phyloP scores from a whole-genome alignment of 92 coral and sea anemone genomes.

The Montipora capitata region DNA sequence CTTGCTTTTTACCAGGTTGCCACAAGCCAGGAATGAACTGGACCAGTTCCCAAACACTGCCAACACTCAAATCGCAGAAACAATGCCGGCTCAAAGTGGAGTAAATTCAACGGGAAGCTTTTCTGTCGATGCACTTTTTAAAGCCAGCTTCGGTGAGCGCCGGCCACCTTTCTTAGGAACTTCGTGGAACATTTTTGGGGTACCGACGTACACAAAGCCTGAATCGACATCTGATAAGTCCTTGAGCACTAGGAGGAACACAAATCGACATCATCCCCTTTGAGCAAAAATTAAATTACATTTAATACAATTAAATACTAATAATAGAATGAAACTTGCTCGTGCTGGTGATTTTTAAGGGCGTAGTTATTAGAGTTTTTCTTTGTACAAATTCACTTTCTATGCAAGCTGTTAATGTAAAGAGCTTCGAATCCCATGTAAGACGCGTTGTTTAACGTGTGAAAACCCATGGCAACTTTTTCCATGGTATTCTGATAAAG shows the following conservation, averaged over 20 bases:
- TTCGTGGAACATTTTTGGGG: slow-evolving; percentile 96
- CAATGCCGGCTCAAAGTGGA: slow-evolving; percentile 28
- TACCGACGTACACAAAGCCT: slow-evolving; percentile 53
- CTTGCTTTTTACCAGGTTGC: neutral
- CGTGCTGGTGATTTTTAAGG: neutral
- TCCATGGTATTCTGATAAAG: too few species aligned
- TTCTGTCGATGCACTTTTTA: slow-evolving; percentile 79
- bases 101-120: slow-evolving; percentile 83
- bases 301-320: too few species aligned
- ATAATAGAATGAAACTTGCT: neutral
- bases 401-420: too few species aligned
- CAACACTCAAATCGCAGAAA: neutral
- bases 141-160: slow-evolving; percentile 64
- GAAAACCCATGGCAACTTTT: too few species aligned
- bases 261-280: slow-evolving; percentile 11
- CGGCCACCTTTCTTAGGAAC: slow-evolving; percentile 75
- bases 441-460: too few species aligned
- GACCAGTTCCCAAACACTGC: slow-evolving; percentile 12
- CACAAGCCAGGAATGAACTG: slow-evolving; percentile 3
- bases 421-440: too few species aligned
- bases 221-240: slow-evolving; percentile 21
- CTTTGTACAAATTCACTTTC: too few species aligned
- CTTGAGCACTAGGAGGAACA: slow-evolving; percentile 20
- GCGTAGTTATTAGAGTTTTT: neutral
- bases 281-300: neutral